phyloP scores from a whole-genome alignment of 2,888 invertebrate genomes.

The Phania funesta region DNA sequence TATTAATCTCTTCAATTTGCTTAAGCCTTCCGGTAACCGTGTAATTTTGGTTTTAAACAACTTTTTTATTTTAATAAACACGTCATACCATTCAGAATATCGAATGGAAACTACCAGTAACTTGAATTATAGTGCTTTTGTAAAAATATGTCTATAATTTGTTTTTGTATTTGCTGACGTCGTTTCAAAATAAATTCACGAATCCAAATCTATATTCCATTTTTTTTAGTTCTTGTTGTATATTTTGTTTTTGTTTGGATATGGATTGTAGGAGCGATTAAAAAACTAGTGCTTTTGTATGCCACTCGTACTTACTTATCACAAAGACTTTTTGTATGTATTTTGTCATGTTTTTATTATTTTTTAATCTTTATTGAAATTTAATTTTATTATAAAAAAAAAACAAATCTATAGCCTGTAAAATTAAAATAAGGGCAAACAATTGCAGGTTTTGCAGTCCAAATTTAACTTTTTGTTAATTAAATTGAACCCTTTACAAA shows the following conservation, averaged over 20 bases:
- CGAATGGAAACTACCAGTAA: conserved; percentile 46
- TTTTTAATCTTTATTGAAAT: conserved; percentile 44
- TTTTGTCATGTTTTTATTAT: conserved; percentile 19
- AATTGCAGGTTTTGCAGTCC: background rate
- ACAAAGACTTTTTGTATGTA: no score
- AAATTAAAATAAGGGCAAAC: background rate
- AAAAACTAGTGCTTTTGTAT: conserved; percentile 12
- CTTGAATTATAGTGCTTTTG: conserved; percentile 40
- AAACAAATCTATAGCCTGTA: background rate
- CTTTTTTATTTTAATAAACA: conserved; percentile 15
- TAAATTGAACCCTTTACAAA: no score
- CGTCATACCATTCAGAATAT: conserved; percentile 59
- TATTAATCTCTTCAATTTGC: background rate
- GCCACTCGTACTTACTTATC: no score
- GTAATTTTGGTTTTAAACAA: conserved; percentile 3
- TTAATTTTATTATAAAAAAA: conserved; percentile 19
- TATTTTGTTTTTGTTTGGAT: conserved; percentile 31
- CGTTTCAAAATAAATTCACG: conserved; percentile 40
- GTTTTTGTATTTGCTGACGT: conserved; percentile 17
- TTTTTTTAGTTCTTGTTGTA: background rate
- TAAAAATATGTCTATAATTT: conserved; percentile 46
- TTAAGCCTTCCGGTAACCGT: conserved; percentile 57
- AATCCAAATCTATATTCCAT: conserved; percentile 41
- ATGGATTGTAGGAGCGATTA: conserved; percentile 46
- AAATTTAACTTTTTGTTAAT: no score